Evolutionary conservation across 92 coral and sea anemone genomes (phyloP), one percentile per base, ranked within the genome.

Genomic region (Plumapathes pennacea): DNA sequence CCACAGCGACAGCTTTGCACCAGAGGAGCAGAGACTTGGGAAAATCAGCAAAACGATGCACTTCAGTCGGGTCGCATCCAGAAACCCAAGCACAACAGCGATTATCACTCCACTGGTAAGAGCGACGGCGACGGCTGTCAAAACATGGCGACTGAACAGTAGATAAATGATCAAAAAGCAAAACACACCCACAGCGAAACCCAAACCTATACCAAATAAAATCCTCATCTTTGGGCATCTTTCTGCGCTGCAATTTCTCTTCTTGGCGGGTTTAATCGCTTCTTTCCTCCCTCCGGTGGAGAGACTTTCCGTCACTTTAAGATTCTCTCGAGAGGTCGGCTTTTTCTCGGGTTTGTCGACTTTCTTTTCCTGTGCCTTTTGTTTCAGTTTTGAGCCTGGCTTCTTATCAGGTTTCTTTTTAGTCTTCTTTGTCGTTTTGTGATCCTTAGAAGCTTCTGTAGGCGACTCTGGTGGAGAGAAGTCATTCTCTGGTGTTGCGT

Each of bases 1-100:
- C 96, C 96, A 94, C 38, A 89, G 18, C 0, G 90, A 84, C 17
- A 94, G 54, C 56, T 89, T 84, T 13, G 94, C 99, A 30, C 95
- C 97, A 1, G 67, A 38, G 1, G 90, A 73, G 42, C 86, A 89
- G n/a, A 84, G 33, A 62, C 99, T 94, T 11, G 99, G 99, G 31
- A 94, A 64, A 23, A 85, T 46, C 12, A 94, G 82, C 25, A 94
- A 58, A 12, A 77, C 45, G 65, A 94, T 64, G 49, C 99, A 94
- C 17, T 76, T 69, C 7, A 85, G 53, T 15, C 99, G 84, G 23
- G 63, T 69, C 37, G 73, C 64, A 72, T 94, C 85, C 47, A 94
- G 84, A 62, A 92, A 94, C 2, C 95, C 99, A 34, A 88, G 67
- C 0, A 61, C 61, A 51, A 82, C 68, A 50, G 85, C 86, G 10